Base-by-base conservation (phyloP, 2,888 invertebrate genomes). In the Zele albiditarsus region DNA sequence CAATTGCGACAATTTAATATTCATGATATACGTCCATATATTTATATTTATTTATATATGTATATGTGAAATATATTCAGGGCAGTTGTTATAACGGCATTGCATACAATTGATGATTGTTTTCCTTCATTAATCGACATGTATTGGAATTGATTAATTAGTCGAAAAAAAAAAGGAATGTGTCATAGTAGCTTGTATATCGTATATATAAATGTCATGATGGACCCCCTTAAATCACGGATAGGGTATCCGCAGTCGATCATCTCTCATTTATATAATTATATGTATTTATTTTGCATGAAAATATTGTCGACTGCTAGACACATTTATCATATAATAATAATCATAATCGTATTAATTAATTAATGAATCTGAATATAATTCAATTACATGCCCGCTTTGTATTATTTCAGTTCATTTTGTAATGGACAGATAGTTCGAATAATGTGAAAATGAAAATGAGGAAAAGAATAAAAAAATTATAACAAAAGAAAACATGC, bases 251-350 rank as follows among this genome's bases (percentile, higher is more conserved):
- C 46, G 69, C 68, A 49, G 77, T 74, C 74, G 74, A 77, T 46
- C 42, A 46, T 67, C 67, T 67, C 67, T 67, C 60, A 60, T 60
- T 60, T 60, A 60, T 60, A 3, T 60, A 25, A 27, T 60, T 60
- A 27, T 28, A 60, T 57, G 62, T 76, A 72, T 69, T 53, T 63
- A 57, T 38, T 49, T 63, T 69, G 70, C 73, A 70, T 60, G 67
- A 73, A 76, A 70, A 73, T 73, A 76, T 31, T 42, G 53, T 73
- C 73, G 76, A 70, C 76, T 57, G 74, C 63, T 10, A 70, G 74
- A 70, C 63, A 46, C 71, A 68, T 63, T 76, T 58, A 46, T 63
- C 68, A 58, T 63, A 25, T 63, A 63, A 53, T 53, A 33, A 60
- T 70, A 33, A 46, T 23, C 42, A 12, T 49, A 31, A 66, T 66